Percentiles rank a stretch among this genome's conserved stretches.
Evolutionary conservation across 2,797 vertebrate genomes (phyloP).

Genomic region (Typhlichthys eigenmanni): DNA sequence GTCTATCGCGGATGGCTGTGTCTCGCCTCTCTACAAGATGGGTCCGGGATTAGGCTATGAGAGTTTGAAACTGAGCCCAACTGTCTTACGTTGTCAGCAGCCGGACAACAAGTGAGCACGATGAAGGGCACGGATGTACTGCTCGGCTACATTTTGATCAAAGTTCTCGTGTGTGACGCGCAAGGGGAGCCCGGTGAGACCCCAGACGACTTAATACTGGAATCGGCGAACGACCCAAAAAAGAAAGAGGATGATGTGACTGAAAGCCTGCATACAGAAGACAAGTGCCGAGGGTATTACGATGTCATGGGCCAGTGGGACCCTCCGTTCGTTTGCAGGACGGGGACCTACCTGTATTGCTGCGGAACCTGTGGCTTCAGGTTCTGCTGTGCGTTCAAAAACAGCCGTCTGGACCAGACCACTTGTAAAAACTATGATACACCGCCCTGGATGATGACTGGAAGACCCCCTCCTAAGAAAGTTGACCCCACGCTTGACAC

Average conservation of each 20-base stretch:
- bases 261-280: conserved; percentile 85
- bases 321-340: conserved; percentile 93
- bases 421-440: conserved; percentile 97
- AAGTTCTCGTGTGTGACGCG: conserved; percentile 88
- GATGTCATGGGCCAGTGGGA: conserved; percentile 99
- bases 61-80: conserved; percentile 19
- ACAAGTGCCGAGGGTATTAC: conserved; percentile 94
- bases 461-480: conserved; percentile 87
- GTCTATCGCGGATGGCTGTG: conserved; percentile 63
- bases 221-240: conserved; percentile 85
- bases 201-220: conserved; percentile 81
- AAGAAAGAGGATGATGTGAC: conserved; percentile 75
- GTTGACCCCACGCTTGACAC: conserved; percentile 86
- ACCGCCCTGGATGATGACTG: conserved; percentile 92
- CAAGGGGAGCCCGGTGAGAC: conserved; percentile 84
- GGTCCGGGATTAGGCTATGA: conserved; percentile 48
- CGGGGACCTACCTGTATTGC: conserved; percentile 94
- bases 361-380: conserved; percentile 99
- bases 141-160: conserved; percentile 87
- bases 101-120: conserved; percentile 40
- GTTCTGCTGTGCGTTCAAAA: conserved; percentile 94
- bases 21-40: conserved; percentile 44
- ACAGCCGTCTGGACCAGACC: conserved; percentile 92
- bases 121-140: conserved; percentile 72
- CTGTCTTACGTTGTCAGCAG: conserved; percentile 23